A percentile compares a stretch with the other conserved stretches of the same genome.
phyloP scores from a whole-genome alignment of 2,888 invertebrate species.

The Morpho deidamia region DNA sequence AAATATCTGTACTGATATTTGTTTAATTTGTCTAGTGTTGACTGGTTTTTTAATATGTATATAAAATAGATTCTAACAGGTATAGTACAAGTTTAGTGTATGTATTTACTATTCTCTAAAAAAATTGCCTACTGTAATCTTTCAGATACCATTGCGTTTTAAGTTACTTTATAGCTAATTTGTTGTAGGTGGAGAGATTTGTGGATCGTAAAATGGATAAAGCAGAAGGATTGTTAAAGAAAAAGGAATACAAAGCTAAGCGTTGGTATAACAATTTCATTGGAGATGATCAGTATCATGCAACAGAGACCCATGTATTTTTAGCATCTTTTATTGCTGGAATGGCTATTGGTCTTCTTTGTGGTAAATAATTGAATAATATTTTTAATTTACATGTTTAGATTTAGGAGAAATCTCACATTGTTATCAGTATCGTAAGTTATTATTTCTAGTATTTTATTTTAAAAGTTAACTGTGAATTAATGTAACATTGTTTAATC shows the following conservation, averaged over 20 bases:
- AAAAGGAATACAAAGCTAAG: conserved; percentile 83
- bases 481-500: not conserved
- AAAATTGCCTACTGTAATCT: too few relatives aligned
- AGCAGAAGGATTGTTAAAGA: conserved; percentile 85
- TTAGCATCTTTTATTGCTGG: conserved; percentile 89
- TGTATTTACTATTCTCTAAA: too few relatives aligned
- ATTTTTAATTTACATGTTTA: not conserved
- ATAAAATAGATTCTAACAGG: too few relatives aligned
- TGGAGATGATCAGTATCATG: conserved; percentile 81
- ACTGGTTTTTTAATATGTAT: not conserved
- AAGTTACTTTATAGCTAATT: conserved; percentile 3
- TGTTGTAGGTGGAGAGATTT: conserved; percentile 86
- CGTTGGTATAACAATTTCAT: conserved; percentile 86
- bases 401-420: conserved; percentile 12
- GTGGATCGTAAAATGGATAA: conserved; percentile 89
- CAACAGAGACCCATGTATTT: conserved; percentile 89
- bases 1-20: too few relatives aligned
- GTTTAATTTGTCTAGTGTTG: too few relatives aligned
- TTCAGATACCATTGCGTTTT: too few relatives aligned
- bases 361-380: conserved; percentile 54
- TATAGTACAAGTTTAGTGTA: too few relatives aligned
- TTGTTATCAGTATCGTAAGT: conserved; percentile 2
- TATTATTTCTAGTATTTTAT: conserved; percentile 1
- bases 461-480: not conserved
- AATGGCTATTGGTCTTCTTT: conserved; percentile 83